Evolutionary conservation across 2,113 vertebrate genomes (phyloP).

Genomic region (Cyanistes caeruleus): DNA sequence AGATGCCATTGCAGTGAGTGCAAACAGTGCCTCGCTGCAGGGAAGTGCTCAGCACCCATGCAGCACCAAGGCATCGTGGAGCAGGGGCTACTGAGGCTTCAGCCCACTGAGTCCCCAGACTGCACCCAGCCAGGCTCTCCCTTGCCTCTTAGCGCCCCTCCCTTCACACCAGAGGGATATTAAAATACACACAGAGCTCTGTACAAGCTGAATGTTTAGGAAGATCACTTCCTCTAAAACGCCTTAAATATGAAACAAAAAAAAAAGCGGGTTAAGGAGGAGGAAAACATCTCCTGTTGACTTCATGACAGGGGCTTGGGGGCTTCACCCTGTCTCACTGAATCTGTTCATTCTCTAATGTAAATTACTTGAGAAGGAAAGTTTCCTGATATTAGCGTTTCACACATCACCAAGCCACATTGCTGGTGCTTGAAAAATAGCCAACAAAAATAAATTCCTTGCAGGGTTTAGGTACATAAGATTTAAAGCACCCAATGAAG

Average conservation of each 20-base stretch:
- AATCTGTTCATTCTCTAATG: neutral
- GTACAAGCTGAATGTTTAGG: neutral
- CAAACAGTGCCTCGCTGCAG: neutral
- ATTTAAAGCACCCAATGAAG: neutral
- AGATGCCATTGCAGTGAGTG: neutral
- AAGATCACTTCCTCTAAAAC: neutral
- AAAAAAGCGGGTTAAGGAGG: neutral
- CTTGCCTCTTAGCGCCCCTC: neutral
- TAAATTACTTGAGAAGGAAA: constrained; percentile 42
- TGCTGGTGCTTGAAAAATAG: constrained; percentile 27
- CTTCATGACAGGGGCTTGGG: neutral
- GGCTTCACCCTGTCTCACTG: neutral
- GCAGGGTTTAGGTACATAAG: neutral
- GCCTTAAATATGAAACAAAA: neutral
- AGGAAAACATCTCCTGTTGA: neutral
- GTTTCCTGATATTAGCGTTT: constrained; percentile 57
- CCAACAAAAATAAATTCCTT: constrained; percentile 51
- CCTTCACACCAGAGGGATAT: neutral
- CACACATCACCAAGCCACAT: neutral
- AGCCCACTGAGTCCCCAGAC: neutral
- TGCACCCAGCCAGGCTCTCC: neutral
- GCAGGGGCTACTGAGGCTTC: neutral
- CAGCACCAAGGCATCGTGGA: accelerated
- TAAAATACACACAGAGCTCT: accelerated
- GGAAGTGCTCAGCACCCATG: neutral